Evolutionary conservation across 1,140 invertebrate genomes (phyloP).

Genomic region (Procambarus clarkii): DNA sequence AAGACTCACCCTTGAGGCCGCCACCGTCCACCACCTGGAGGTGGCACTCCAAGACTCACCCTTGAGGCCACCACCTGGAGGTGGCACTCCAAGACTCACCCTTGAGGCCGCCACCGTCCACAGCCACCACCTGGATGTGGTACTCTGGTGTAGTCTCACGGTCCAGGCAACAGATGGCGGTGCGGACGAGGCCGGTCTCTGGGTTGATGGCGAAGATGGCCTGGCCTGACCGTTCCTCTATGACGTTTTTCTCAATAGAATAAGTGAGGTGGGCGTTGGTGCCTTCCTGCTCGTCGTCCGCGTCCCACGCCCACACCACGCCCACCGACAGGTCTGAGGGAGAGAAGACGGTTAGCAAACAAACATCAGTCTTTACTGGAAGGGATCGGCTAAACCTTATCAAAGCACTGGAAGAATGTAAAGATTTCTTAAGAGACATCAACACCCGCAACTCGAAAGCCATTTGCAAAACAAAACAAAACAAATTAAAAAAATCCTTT

Average conservation of each 20-base stretch:
- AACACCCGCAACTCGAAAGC: too few relatives aligned
- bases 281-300: constrained; percentile 29
- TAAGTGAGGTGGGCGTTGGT: constrained; percentile 32
- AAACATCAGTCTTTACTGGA: background rate
- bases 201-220: constrained; percentile 34
- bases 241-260: constrained; percentile 23
- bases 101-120: constrained; percentile 29
- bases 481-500: too few relatives aligned
- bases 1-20: too few relatives aligned
- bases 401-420: too few relatives aligned
- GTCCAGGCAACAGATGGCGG: constrained; percentile 23
- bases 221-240: constrained; percentile 8
- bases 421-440: too few relatives aligned
- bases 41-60: too few relatives aligned
- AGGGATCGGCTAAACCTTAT: too few relatives aligned
- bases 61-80: too few relatives aligned
- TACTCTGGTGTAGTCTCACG: constrained; percentile 34
- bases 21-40: too few relatives aligned
- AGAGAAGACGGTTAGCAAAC: background rate
- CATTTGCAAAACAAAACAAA: too few relatives aligned
- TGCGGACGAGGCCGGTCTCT: constrained; percentile 27
- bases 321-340: constrained; percentile 27
- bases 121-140: constrained; percentile 27
- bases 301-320: constrained; percentile 39
- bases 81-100: background rate